These are phyloP conservation scores for Myopa testacea DNA, from an alignment of 2,888 invertebrate genomes.

Conservation along the genomic window DNA sequence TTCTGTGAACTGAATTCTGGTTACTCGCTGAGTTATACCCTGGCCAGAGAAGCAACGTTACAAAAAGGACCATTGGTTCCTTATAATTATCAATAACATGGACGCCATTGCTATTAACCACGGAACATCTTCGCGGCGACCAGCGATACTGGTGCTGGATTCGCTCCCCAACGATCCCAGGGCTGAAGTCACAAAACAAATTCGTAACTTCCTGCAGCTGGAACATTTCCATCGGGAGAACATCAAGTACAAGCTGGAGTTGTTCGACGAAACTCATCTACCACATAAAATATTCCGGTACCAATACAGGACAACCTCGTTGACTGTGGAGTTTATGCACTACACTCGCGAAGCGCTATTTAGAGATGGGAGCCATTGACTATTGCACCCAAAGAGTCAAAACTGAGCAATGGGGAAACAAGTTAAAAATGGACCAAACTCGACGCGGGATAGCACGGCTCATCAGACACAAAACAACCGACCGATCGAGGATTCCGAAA, in stretches of 20 bases:
- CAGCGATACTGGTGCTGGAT: neutral
- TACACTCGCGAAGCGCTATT: neutral
- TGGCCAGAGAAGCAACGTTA: too few relatives aligned
- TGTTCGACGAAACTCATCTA: neutral
- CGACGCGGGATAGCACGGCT: too few relatives aligned
- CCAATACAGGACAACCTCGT: neutral
- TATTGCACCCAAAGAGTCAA: too few relatives aligned
- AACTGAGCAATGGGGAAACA: too few relatives aligned
- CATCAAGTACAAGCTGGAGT: neutral
- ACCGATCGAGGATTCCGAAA: too few relatives aligned
- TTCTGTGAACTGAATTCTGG: too few relatives aligned
- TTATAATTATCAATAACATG: neutral
- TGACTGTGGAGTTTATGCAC: neutral
- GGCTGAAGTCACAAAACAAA: too few relatives aligned
- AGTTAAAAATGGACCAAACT: too few relatives aligned
- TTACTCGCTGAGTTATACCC: too few relatives aligned
- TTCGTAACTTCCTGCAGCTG: neutral
- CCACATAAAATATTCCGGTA: neutral
- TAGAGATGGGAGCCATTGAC: neutral
- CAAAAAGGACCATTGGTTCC: constrained; percentile 9
- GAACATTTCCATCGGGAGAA: neutral
- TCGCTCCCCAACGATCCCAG: neutral
- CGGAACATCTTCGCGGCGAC: neutral
- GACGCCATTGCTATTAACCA: neutral
- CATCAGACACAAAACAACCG: too few relatives aligned